Conservation (phyloP, 2,888 invertebrate genomes). For the Abrostola triplasia region DNA sequence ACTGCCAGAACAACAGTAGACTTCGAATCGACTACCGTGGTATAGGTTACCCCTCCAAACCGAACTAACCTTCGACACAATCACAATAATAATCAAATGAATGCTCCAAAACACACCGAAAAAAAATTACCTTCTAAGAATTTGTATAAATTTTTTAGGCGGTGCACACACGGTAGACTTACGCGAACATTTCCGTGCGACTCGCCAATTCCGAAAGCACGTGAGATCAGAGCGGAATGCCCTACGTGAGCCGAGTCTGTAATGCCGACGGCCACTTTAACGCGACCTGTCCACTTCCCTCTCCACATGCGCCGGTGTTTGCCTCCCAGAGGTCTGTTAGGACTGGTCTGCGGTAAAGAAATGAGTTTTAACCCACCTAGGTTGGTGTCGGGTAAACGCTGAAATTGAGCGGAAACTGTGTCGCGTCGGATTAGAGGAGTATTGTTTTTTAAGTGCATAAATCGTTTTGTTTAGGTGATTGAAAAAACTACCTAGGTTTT, state of each 20-base stretch:
- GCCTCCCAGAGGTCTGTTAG: slow-evolving; percentile 1
- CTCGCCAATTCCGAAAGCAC: slow-evolving; percentile 72
- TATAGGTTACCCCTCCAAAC: background rate
- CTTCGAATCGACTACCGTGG: background rate
- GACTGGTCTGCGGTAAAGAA: slow-evolving; percentile 56
- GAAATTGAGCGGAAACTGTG: slow-evolving; percentile 72
- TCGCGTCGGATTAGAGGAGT: slow-evolving; percentile 58
- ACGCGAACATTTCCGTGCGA: slow-evolving; percentile 66
- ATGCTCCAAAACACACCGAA: slow-evolving; percentile 8
- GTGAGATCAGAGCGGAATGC: slow-evolving; percentile 70
- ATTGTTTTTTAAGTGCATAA: slow-evolving; percentile 63
- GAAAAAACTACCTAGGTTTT: slow-evolving; percentile 7
- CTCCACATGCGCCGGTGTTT: background rate
- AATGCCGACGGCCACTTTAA: slow-evolving; percentile 56
- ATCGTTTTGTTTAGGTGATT: slow-evolving; percentile 31
- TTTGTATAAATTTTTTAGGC: slow-evolving; percentile 51
- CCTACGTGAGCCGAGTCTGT: slow-evolving; percentile 69
- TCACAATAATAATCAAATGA: slow-evolving; percentile 30
- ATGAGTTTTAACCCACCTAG: slow-evolving; percentile 69
- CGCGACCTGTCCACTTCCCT: slow-evolving; percentile 31
- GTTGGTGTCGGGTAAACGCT: slow-evolving; percentile 67
- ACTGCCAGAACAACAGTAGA: background rate
- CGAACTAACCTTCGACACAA: slow-evolving; percentile 19
- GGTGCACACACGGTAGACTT: slow-evolving; percentile 53
- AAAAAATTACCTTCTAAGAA: slow-evolving; percentile 31